Evolutionary conservation across 2,797 vertebrate genomes (phyloP), one percentile per base, ranked within the genome.

Genomic region (Microctenopoma stevenorrisi): DNA sequence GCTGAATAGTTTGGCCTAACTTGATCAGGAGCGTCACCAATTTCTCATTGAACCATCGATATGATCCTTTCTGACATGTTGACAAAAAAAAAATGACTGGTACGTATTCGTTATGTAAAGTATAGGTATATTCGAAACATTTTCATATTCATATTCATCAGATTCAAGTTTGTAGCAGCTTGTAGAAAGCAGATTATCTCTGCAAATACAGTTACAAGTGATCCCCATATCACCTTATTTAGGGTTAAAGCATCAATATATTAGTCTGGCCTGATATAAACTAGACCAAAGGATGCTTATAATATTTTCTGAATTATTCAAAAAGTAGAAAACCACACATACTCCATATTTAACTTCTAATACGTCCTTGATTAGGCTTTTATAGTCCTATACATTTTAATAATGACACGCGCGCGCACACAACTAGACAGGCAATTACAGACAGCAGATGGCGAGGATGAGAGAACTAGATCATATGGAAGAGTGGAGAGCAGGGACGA

Each of bases 361-460:
- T 0, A 16, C 15, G n/a, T 46, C 70, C 18, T 67, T 72, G 25
- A 51, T 30, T 60, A 59, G 46, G 57, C 48, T 47, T 64, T 72
- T 55, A 46, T 43, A 1, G 28, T 30, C 5, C 26, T 43, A 1
- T 16, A 43, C 18, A 16, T 61, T 60, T 49, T 30, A 56, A 63
- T 76, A 66, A 76, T 67, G 60, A 71, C 70, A 61, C 25, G 3
- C 50, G 74, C 52, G 57, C 47, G 79, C 53, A 68, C 44, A 62
- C 38, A 65, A 37, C 11, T 18, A 14, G 42, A 70, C 59, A 80
- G 76, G 60, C 71, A 83, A 85, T 86, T 78, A 83, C 25, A 74
- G 73, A 76, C 70, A 65, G 2, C 87, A 88, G 83, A 88, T 85
- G 83, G 79, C 26, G 73, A 83, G 83, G 86, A 60, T 82, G 85